Conservation (phyloP, 2,797 vertebrate genomes). For the Tokudaia muenninki region DNA sequence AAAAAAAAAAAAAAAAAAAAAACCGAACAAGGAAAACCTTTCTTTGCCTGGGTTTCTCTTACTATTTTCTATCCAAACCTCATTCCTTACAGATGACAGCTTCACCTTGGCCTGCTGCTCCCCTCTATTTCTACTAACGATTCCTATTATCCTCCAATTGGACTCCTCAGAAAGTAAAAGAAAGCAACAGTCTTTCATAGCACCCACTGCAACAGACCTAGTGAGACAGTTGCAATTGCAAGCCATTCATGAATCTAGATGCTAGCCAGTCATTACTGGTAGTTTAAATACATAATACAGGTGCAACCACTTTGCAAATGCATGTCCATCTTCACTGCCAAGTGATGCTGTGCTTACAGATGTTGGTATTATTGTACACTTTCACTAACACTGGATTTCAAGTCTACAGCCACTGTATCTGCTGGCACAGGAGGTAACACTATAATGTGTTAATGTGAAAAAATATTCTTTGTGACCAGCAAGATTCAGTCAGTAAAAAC, state of each 20-base stretch:
- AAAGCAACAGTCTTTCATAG: background rate
- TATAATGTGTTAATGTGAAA: constrained; percentile 24
- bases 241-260: constrained; percentile 3
- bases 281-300: constrained; percentile 18
- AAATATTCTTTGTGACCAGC: constrained; percentile 45
- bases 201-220: background rate
- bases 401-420: background rate
- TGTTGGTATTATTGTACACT: background rate
- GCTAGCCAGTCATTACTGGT: background rate
- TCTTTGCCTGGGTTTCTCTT: constrained; percentile 6
- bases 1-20: background rate
- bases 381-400: constrained; percentile 1
- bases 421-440: background rate
- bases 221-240: background rate
- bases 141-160: background rate
- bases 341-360: background rate
- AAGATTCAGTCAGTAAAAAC: background rate
- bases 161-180: constrained; percentile 45
- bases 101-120: background rate
- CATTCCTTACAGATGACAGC: constrained; percentile 33
- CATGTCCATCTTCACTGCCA: background rate
- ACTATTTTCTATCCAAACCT: constrained; percentile 7
- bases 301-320: background rate
- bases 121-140: constrained; percentile 37
- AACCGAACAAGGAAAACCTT: constrained; percentile 68